Conservation (phyloP, 2,113 vertebrate genomes). For the Podilymbus podiceps region DNA sequence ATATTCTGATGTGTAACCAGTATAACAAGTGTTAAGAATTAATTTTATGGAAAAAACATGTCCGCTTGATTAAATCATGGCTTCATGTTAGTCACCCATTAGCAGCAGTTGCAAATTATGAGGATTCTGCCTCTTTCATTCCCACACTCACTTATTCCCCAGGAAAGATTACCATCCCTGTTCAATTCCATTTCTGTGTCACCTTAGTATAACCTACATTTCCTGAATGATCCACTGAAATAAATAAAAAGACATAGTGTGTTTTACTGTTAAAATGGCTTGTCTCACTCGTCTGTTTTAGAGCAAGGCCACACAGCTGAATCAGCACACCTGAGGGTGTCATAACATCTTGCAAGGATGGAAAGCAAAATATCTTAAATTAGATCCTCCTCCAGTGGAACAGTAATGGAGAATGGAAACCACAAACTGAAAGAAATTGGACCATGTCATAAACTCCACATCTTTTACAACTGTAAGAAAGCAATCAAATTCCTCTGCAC, state of each 20-base stretch:
- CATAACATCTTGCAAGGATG: neutral
- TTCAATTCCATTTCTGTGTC: neutral
- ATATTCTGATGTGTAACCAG: neutral
- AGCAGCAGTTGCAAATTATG: neutral
- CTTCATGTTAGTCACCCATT: neutral
- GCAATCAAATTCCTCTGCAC: neutral
- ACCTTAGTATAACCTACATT: neutral
- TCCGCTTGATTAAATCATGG: neutral
- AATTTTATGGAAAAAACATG: neutral
- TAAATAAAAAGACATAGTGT: neutral
- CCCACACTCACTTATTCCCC: neutral
- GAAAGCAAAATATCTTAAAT: constrained; percentile 12
- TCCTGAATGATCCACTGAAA: neutral
- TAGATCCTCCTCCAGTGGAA: neutral
- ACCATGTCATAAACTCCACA: neutral
- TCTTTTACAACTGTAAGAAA: constrained; percentile 16
- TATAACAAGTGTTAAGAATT: neutral
- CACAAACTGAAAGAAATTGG: neutral
- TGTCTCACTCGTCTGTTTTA: neutral
- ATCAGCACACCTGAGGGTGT: neutral
- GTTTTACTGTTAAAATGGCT: neutral
- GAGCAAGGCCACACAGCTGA: neutral
- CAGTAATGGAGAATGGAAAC: neutral
- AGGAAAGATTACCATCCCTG: neutral
- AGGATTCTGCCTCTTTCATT: neutral